A percentile compares a stretch with the other conserved stretches of the same genome.
These are phyloP conservation scores for Sebastes iracundus DNA, from an alignment of 2,797 vertebrate genomes.

Conservation along the genomic window DNA sequence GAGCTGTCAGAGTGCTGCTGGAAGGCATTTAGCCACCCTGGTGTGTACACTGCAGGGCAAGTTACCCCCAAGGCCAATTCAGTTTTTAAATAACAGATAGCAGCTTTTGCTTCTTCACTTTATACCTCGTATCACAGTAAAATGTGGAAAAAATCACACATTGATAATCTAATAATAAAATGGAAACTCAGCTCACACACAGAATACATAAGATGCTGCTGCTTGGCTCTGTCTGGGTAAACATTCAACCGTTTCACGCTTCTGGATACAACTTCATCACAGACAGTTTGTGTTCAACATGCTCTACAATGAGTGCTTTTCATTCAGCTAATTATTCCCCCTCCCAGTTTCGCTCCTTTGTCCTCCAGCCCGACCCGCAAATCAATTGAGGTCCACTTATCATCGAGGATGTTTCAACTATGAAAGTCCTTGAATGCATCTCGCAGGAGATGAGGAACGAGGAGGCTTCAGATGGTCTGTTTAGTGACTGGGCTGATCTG, in stretches of 20 bases:
- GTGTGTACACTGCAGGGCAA: not conserved
- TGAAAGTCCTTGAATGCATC: not conserved
- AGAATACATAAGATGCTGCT: not conserved
- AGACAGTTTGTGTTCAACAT: not conserved
- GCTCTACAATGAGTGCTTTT: not conserved
- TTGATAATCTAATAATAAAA: not conserved
- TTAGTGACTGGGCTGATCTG: no score
- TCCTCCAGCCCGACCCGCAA: not conserved
- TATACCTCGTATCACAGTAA: not conserved
- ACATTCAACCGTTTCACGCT: not conserved
- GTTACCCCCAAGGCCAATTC: not conserved
- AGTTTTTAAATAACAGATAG: not conserved
- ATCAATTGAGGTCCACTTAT: not conserved
- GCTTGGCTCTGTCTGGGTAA: not conserved
- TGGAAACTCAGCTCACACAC: not conserved
- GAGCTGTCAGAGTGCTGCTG: slow-evolving; percentile 17
- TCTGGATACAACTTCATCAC: not conserved
- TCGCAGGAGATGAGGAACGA: not conserved
- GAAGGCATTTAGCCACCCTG: slow-evolving; percentile 14
- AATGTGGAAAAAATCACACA: not conserved
- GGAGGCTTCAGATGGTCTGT: not conserved
- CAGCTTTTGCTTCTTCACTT: not conserved
- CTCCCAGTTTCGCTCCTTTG: accelerated
- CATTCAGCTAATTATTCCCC: not conserved
- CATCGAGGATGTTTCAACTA: not conserved